Evolutionary conservation across 2,888 invertebrate species (phyloP).

Genomic region (Agrilus mali): DNA sequence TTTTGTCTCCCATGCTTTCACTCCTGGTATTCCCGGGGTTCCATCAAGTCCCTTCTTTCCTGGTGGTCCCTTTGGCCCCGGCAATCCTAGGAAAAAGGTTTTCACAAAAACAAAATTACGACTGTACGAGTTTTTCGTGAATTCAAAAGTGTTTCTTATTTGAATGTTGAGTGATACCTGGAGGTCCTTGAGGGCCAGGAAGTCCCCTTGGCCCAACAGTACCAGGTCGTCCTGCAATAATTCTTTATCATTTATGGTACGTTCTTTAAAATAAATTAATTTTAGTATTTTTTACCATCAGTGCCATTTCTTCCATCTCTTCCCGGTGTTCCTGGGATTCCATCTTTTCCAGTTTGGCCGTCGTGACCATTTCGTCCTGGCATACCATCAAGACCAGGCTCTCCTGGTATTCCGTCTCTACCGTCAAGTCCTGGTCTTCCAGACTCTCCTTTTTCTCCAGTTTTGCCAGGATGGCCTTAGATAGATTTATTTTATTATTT

Average conservation of each 20-base stretch:
- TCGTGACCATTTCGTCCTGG: constrained; percentile 77
- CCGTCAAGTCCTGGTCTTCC: constrained; percentile 71
- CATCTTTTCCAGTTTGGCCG: constrained; percentile 56
- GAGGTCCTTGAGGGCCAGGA: constrained; percentile 58
- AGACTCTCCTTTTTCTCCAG: constrained; percentile 46
- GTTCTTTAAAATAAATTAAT: not conserved
- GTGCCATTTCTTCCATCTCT: constrained; percentile 53
- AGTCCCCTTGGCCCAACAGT: constrained; percentile 57
- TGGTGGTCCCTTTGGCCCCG: constrained; percentile 57
- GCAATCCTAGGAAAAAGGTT: constrained; percentile 34
- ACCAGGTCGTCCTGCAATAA: constrained; percentile 49
- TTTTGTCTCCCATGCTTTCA: constrained; percentile 58
- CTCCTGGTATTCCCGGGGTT: constrained; percentile 66
- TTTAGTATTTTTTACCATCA: constrained; percentile 38
- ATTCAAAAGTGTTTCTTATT: constrained; percentile 15
- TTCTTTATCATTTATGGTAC: not conserved
- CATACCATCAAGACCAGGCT: constrained; percentile 79
- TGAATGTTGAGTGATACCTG: constrained; percentile 33
- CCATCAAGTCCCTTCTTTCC: constrained; percentile 66
- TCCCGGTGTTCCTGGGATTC: constrained; percentile 62
- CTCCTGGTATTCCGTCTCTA: constrained; percentile 79
- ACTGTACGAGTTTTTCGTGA: not conserved
- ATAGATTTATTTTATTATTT: not conserved
- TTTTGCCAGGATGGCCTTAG: constrained; percentile 24
- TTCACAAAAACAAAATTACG: not conserved